phyloP scores from a whole-genome alignment of 2,113 vertebrate genomes.

The Centropus bengalensis region DNA sequence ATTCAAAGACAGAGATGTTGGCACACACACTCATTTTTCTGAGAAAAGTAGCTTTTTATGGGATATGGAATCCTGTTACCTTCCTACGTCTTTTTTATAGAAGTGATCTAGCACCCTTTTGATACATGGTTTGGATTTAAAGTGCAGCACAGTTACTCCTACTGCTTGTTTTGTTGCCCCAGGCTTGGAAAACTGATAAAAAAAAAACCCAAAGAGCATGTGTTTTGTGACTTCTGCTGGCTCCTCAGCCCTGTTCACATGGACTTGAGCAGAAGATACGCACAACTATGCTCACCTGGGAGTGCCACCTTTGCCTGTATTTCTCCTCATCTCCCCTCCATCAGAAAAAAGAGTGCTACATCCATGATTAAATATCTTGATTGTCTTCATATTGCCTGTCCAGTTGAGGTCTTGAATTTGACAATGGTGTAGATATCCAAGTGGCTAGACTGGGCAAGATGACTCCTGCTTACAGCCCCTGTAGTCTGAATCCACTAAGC shows the following conservation, averaged over 20 bases:
- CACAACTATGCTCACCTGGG: not conserved
- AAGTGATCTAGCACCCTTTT: not conserved
- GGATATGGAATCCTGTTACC: not conserved
- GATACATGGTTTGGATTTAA: not conserved
- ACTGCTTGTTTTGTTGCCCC: not conserved
- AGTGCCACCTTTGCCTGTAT: not conserved
- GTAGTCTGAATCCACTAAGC: rapidly evolving
- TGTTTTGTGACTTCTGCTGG: not conserved
- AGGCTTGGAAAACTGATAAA: not conserved
- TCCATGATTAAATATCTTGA: not conserved
- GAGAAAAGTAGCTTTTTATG: constrained; percentile 36
- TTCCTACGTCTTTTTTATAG: not conserved
- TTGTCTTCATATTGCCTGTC: not conserved
- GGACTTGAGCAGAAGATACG: not conserved
- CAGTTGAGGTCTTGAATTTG: not conserved
- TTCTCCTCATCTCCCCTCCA: not conserved
- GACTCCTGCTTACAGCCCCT: not conserved
- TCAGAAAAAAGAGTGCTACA: not conserved
- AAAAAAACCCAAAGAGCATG: not conserved
- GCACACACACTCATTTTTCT: not conserved
- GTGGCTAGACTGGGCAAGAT: not conserved
- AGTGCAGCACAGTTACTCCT: not conserved
- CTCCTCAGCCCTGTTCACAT: not conserved
- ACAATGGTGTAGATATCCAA: not conserved
- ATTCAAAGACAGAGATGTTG: not conserved